Evolutionary conservation across 2,888 invertebrate genomes (phyloP).

Genomic region (Conistra vaccinii): DNA sequence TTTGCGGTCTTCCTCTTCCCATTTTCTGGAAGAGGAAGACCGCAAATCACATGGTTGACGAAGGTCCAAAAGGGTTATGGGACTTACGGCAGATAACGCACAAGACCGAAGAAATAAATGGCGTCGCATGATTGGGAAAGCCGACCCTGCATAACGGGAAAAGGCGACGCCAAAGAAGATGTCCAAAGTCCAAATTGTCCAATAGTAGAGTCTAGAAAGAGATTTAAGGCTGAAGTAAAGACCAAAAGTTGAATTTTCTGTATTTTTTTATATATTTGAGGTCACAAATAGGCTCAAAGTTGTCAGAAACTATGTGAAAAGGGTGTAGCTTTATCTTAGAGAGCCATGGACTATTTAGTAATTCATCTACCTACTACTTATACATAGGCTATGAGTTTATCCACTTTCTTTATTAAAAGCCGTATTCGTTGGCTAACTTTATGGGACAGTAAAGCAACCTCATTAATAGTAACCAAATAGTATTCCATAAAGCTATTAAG

Average conservation of each 20-base stretch:
- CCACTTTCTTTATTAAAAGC: constrained; percentile 5
- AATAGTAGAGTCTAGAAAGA: neutral
- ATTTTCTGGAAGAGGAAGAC: too few species aligned
- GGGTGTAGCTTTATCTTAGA: neutral
- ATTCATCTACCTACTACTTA: neutral
- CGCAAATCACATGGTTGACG: too few species aligned
- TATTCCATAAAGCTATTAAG: neutral
- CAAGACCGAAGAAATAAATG: too few species aligned
- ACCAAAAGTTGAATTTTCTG: neutral
- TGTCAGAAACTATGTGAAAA: neutral
- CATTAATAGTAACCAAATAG: neutral
- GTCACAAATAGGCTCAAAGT: neutral
- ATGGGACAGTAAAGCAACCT: neutral
- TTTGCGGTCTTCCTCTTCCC: too few species aligned
- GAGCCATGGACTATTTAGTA: neutral
- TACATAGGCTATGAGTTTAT: too few species aligned
- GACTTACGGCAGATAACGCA: too few species aligned
- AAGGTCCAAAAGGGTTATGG: too few species aligned
- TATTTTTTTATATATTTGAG: neutral
- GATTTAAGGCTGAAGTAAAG: neutral
- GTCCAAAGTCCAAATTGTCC: too few species aligned
- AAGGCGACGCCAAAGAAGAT: too few species aligned
- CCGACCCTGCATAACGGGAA: too few species aligned
- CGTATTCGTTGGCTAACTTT: neutral
- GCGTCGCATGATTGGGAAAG: too few species aligned